These are phyloP conservation scores for Diachrysia chrysitis DNA, from an alignment of 2,888 invertebrate genomes.

Conservation along the genomic window DNA sequence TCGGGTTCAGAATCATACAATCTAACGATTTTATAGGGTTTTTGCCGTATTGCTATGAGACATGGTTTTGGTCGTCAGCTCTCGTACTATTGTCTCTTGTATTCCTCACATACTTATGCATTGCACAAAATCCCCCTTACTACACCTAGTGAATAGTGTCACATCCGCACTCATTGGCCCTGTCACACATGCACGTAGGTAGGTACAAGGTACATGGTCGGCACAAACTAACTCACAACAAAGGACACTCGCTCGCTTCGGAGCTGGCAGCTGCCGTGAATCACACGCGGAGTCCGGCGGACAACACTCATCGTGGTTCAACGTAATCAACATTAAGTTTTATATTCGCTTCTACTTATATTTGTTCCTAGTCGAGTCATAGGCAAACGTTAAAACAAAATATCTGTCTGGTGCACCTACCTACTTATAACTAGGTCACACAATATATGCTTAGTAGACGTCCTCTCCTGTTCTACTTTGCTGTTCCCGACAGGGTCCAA, in stretches of 20 bases:
- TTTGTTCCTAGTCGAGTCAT: constrained; percentile 21
- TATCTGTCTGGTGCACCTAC: neutral
- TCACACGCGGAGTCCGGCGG: constrained; percentile 24
- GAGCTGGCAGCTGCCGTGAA: neutral
- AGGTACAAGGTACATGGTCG: neutral
- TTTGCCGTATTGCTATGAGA: no score
- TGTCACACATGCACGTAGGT: neutral
- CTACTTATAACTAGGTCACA: neutral
- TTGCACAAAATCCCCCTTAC: constrained; percentile 19
- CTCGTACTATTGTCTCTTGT: no score
- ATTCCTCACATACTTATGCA: constrained; percentile 11
- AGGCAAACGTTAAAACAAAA: neutral
- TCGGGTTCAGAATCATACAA: no score
- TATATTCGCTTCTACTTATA: constrained; percentile 22
- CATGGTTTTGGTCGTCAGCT: no score
- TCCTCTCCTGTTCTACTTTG: no score
- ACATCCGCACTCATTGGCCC: neutral
- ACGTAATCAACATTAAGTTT: constrained; percentile 36
- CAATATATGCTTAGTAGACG: no score
- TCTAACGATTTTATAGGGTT: no score
- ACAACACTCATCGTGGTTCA: constrained; percentile 41
- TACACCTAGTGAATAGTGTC: neutral
- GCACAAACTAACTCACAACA: neutral
- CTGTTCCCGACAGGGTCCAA: no score
- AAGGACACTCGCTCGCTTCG: neutral